Percentiles rank a stretch among this genome's conserved stretches.
These are phyloP conservation scores for Ursus arctos DNA, from an alignment of 2,113 vertebrate genomes.

Conservation along the genomic window DNA sequence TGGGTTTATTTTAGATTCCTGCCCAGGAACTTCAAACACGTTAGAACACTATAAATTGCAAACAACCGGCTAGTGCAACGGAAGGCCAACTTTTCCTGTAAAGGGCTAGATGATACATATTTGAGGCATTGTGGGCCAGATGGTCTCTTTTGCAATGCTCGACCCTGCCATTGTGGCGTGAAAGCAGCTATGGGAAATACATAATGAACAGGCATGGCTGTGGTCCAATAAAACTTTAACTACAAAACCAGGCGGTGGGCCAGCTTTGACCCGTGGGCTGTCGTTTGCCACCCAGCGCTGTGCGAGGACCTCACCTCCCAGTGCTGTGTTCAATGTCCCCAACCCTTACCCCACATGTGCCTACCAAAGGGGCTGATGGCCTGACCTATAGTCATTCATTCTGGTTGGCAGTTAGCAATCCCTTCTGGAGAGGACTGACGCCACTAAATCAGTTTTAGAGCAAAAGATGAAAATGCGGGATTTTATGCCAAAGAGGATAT, in stretches of 20 bases:
- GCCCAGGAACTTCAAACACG: neutral
- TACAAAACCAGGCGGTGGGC: constrained; percentile 3
- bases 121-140: neutral
- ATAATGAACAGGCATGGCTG: neutral
- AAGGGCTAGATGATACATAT: constrained; percentile 51
- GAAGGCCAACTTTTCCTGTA: constrained; percentile 12
- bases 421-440: neutral
- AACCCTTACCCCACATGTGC: neutral
- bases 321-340: neutral
- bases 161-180: neutral
- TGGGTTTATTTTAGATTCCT: neutral
- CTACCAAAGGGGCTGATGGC: neutral
- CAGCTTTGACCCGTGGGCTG: neutral
- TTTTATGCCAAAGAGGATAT: neutral
- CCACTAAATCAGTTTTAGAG: neutral
- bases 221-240: constrained; percentile 68
- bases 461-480: neutral
- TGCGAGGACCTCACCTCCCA: neutral
- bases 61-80: neutral
- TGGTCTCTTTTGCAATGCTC: constrained; percentile 20
- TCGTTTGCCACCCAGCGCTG: neutral
- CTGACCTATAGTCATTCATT: neutral
- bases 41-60: constrained; percentile 35
- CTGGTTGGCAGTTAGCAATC: neutral
- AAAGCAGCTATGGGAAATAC: constrained; percentile 19